Evolutionary conservation across 2,888 invertebrate species (phyloP), one percentile per base, ranked within the genome.

Genomic region (Acleris laterana): DNA sequence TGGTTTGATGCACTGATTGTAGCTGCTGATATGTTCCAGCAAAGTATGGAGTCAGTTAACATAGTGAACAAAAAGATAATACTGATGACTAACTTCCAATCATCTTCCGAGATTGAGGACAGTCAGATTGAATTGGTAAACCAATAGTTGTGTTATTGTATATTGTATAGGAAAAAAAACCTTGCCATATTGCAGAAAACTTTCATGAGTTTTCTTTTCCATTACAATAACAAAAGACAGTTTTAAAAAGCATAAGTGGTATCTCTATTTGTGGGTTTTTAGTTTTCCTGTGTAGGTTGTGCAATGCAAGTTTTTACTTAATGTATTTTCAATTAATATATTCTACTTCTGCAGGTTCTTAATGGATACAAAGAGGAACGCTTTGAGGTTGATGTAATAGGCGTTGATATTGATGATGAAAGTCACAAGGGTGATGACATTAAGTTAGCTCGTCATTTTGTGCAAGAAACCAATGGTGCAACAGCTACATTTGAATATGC

Each of bases 1-100:
- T 96, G 96, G 95, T 84, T 96, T 70, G 95, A 96, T 84, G 93
- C 94, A 1, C 75, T 95, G 0, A 77, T 93, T 44, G 94, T 95
- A 13, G 95, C 95, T 5, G 88, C 94, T 63, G 89, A 93, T 55
- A 85, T 93, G 71, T 87, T 94, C 51, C 88, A 89, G 67, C 82
- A 87, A 69, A 79, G 67, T 83, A 87, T 71, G 80, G 82, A 22
- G 62, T 78, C 11, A 72, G 73, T 76, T 0, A 90, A 87, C 62
- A 80, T 88, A 17, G 68, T 71, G 48, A 80, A 74, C 51, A 87
- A 84, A 72, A 94, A 95, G 72, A 90, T 96, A 57, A 93, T 96
- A 46, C 80, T 96, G 22, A 93, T 96, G 77, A 95, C 95, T 1
- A 95, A 96, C 77, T 94, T 96, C 63, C 73, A 81, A 64, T 76